Percentiles rank a stretch among this genome's conserved stretches.
phyloP scores from a whole-genome alignment of 2,113 vertebrate genomes.

The Ardeotis arabs region DNA sequence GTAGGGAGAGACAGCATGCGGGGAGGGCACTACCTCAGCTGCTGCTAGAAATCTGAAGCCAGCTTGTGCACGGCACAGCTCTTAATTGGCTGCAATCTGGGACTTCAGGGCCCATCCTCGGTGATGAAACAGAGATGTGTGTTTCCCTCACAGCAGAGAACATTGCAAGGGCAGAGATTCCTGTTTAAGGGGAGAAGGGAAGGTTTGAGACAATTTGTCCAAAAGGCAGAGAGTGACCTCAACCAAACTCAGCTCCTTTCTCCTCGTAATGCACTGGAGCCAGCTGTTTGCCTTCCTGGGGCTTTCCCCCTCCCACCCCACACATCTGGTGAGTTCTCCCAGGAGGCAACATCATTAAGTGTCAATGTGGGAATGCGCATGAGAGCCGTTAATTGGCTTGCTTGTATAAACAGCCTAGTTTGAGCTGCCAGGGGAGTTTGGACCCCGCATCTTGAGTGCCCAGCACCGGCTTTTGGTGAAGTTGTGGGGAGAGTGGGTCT shows the following conservation, averaged over 20 bases:
- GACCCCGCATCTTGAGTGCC: neutral
- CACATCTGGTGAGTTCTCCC: neutral
- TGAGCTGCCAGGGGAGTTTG: neutral
- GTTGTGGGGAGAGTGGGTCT: neutral
- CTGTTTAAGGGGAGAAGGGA: neutral
- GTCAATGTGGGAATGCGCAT: neutral
- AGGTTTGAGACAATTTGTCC: neutral
- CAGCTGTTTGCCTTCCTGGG: slow-evolving; percentile 1
- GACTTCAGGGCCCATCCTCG: neutral
- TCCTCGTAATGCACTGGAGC: neutral
- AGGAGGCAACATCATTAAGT: slow-evolving; percentile 22
- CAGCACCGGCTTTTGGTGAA: neutral
- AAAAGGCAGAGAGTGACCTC: neutral
- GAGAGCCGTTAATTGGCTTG: slow-evolving; percentile 8
- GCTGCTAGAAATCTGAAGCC: slow-evolving; percentile 26
- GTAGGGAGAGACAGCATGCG: neutral
- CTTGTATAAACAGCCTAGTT: neutral
- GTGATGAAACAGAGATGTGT: neutral
- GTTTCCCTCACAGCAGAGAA: neutral
- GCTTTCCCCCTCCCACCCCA: neutral
- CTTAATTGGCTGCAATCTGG: slow-evolving; percentile 50
- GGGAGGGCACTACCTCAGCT: neutral
- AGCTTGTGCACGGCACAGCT: neutral
- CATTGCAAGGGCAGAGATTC: neutral
- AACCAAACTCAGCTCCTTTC: neutral